These are phyloP conservation scores for Eurystomus gularis DNA, from an alignment of 2,113 vertebrate species.

Conservation along the genomic window DNA sequence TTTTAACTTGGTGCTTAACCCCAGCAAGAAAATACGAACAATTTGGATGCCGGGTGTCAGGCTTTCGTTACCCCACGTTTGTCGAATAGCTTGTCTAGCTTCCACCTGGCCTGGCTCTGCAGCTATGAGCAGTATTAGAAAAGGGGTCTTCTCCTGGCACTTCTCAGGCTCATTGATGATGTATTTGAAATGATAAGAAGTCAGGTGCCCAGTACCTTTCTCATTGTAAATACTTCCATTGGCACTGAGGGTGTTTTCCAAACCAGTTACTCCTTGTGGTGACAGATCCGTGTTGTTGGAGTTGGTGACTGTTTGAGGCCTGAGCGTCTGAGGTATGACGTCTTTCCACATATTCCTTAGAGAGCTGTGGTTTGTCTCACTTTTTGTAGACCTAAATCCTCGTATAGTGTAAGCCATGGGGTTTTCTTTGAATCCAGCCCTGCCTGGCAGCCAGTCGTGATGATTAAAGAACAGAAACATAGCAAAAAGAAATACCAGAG, in stretches of 20 bases:
- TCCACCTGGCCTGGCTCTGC: constrained; percentile 88
- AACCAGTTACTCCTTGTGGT: constrained; percentile 71
- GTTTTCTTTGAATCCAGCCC: constrained; percentile 78
- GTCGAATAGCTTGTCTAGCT: constrained; percentile 91
- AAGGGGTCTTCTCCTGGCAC: constrained; percentile 81
- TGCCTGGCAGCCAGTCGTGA: constrained; percentile 83
- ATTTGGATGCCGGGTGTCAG: constrained; percentile 79
- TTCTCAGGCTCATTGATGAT: constrained; percentile 89
- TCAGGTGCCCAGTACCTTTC: constrained; percentile 59
- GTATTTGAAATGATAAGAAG: constrained; percentile 83
- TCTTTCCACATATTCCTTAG: constrained; percentile 80
- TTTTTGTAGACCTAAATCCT: constrained; percentile 79
- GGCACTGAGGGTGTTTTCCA: constrained; percentile 76
- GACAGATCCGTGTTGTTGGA: constrained; percentile 71
- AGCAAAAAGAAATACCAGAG: constrained; percentile 83
- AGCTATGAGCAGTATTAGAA: constrained; percentile 90
- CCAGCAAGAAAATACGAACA: constrained; percentile 87
- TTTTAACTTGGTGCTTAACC: constrained; percentile 80
- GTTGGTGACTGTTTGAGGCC: constrained; percentile 72
- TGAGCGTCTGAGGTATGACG: constrained; percentile 70
- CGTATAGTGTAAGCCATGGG: constrained; percentile 81
- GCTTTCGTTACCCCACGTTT: constrained; percentile 94
- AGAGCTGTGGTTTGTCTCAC: constrained; percentile 80
- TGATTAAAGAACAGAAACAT: constrained; percentile 84
- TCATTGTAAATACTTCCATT: constrained; percentile 82